Evolutionary conservation across 2,888 invertebrate species (phyloP).

Genomic region (Heliconius ismenius): DNA sequence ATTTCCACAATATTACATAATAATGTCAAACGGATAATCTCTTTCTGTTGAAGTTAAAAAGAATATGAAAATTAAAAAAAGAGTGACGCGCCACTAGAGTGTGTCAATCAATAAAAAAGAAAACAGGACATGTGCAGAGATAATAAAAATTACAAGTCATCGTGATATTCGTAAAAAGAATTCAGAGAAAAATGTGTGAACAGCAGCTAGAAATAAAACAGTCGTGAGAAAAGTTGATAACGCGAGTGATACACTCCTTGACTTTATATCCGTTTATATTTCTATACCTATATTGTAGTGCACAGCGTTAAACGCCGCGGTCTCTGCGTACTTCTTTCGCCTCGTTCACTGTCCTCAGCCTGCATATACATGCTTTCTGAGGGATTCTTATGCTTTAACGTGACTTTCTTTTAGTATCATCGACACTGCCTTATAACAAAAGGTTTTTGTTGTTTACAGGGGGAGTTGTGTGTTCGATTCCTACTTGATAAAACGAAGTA

Average conservation of each 20-base stretch:
- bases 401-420: background rate
- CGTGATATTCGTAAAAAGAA: background rate
- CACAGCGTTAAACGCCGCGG: background rate
- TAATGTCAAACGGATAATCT: too few relatives aligned
- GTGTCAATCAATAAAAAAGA: background rate
- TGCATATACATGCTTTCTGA: too few relatives aligned
- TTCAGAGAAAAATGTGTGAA: background rate
- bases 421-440: background rate
- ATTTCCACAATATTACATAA: too few relatives aligned
- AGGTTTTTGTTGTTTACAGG: too few relatives aligned
- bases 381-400: background rate
- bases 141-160: background rate
- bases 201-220: background rate
- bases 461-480: too few relatives aligned
- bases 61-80: too few relatives aligned
- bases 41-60: too few relatives aligned
- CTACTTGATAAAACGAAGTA: too few relatives aligned
- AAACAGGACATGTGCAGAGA: background rate
- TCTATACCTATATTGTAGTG: background rate
- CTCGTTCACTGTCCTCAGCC: background rate
- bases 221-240: background rate
- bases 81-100: background rate
- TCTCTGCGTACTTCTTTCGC: background rate
- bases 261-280: background rate
- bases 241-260: background rate